Percentiles rank a stretch among this genome's conserved stretches.
Evolutionary conservation across 2,888 invertebrate species (phyloP).

Genomic region (Rhyacophila evoluta): DNA sequence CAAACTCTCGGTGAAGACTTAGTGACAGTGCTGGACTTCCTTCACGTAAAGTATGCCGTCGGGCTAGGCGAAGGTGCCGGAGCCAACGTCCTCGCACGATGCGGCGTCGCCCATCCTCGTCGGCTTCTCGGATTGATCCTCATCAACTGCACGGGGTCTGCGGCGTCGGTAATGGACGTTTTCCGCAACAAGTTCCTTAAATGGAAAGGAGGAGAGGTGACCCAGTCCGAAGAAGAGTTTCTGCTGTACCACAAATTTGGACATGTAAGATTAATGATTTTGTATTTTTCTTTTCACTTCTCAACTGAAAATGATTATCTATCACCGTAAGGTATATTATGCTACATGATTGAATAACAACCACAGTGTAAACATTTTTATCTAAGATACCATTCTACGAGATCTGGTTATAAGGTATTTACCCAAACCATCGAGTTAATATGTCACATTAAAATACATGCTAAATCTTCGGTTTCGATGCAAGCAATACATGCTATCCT

Average conservation of each 20-base stretch:
- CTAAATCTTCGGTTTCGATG: no score
- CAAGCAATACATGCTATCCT: no score
- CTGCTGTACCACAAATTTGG: conserved; percentile 92
- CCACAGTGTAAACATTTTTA: no score
- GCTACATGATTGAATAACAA: no score
- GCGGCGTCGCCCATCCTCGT: conserved; percentile 84
- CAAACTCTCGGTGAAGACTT: conserved; percentile 86
- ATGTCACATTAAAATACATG: no score
- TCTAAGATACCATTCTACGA: no score
- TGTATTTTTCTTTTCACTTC: background rate
- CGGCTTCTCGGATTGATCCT: conserved; percentile 84
- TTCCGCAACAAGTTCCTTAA: conserved; percentile 88
- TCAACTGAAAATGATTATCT: no score
- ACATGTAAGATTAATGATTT: conserved; percentile 77
- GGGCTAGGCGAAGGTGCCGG: conserved; percentile 91
- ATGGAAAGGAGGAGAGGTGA: conserved; percentile 87
- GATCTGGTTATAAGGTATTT: no score
- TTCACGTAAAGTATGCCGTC: conserved; percentile 86
- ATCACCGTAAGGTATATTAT: no score
- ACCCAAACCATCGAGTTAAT: no score
- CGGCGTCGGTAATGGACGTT: conserved; percentile 87
- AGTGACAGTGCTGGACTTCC: conserved; percentile 83
- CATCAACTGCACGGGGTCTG: conserved; percentile 89
- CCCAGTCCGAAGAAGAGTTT: conserved; percentile 89
- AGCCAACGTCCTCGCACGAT: conserved; percentile 86